phyloP scores from a whole-genome alignment of 2,888 invertebrate genomes.

The Troides aeacus region DNA sequence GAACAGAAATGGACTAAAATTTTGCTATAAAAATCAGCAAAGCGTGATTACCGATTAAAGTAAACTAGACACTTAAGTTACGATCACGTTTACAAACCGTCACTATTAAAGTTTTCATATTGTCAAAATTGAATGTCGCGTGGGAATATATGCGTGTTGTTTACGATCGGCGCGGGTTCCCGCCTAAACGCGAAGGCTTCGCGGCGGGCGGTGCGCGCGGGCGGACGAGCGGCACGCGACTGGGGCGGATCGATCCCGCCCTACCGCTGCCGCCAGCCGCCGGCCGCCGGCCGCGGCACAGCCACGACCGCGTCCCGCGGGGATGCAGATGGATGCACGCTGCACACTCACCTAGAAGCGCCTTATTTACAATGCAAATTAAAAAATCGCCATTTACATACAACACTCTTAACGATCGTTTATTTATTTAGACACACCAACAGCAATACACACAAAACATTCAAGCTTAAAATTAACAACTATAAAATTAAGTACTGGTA shows the following conservation, averaged over 20 bases:
- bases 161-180: conserved; percentile 49
- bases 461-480: no score
- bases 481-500: no score
- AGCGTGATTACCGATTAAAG: conserved; percentile 16
- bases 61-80: conserved; percentile 18
- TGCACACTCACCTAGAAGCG: conserved; percentile 29
- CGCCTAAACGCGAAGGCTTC: conserved; percentile 70
- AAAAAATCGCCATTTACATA: neutral
- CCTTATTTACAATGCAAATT: conserved; percentile 6
- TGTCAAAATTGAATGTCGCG: conserved; percentile 8
- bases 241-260: conserved; percentile 49
- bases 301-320: conserved; percentile 61
- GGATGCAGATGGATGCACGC: conserved; percentile 72
- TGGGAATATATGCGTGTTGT: conserved; percentile 3
- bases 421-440: no score
- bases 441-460: no score
- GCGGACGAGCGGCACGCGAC: conserved; percentile 68
- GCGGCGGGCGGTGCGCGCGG: conserved; percentile 51
- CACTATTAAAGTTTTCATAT: conserved; percentile 25
- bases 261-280: conserved; percentile 58
- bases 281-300: conserved; percentile 37
- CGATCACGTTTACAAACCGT: conserved; percentile 11
- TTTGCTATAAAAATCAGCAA: neutral
- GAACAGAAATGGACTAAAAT: neutral
- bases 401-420: neutral